Percentiles rank a stretch among this genome's conserved stretches.
Evolutionary conservation across 2,113 vertebrate genomes (phyloP).

Genomic region (Xerus inauris): DNA sequence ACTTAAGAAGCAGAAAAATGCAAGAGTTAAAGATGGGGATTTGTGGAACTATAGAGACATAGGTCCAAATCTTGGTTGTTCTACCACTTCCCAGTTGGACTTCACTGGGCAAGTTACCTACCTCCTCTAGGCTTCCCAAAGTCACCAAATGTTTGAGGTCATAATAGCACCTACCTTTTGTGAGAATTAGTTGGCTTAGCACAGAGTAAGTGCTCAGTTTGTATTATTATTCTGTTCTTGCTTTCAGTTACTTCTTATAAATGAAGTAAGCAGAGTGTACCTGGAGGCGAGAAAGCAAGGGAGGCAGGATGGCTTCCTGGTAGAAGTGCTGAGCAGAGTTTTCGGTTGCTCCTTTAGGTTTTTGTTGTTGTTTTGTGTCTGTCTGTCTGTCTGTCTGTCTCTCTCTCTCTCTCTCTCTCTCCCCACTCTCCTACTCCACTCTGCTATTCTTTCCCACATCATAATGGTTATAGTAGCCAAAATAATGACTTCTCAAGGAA

Average conservation of each 20-base stretch:
- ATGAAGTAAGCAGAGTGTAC: not conserved
- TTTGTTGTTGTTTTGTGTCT: not conserved
- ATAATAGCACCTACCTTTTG: not conserved
- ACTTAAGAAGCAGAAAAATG: not conserved
- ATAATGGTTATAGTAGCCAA: not conserved
- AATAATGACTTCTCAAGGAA: not conserved
- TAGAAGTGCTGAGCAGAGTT: not conserved
- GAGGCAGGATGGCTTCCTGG: not conserved
- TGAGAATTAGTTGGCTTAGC: not conserved
- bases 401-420: too few species aligned
- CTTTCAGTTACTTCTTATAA: not conserved
- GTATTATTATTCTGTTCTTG: not conserved
- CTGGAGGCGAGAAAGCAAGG: not conserved
- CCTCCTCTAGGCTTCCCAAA: not conserved
- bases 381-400: too few species aligned
- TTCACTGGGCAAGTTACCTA: not conserved
- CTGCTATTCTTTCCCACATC: not conserved
- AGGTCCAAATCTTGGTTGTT: not conserved
- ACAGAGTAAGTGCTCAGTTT: not conserved
- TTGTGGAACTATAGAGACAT: fast-evolving
- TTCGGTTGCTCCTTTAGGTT: not conserved
- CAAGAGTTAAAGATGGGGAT: not conserved
- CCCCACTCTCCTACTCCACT: not conserved
- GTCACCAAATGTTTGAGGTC: not conserved
- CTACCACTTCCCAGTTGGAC: not conserved